A percentile compares a stretch with the other conserved stretches of the same genome.
phyloP scores from a whole-genome alignment of 35 echinoderm and acorn worm genomes.

The Stichopus chloronotus region DNA sequence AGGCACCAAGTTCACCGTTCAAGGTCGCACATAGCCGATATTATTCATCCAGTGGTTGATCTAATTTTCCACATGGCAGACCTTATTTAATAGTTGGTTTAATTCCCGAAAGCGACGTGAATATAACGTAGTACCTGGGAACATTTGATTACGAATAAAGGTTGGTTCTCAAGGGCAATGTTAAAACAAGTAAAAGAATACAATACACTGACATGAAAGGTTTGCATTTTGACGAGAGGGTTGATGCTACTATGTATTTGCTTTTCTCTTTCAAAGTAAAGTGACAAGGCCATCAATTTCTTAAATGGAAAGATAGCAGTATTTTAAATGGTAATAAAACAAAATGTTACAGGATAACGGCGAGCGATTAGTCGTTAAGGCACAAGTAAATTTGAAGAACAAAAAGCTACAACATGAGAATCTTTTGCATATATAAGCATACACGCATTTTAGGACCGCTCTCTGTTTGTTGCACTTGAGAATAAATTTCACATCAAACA shows the following conservation, averaged over 20 bases:
- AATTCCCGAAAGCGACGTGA: conserved; percentile 5
- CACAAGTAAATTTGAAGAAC: no score
- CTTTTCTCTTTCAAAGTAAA: not conserved
- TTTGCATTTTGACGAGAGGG: not conserved
- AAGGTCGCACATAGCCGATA: conserved; percentile 21
- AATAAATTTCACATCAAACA: no score
- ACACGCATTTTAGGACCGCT: no score
- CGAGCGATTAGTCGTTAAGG: no score
- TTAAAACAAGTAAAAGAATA: not conserved
- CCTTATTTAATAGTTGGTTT: conserved; percentile 28
- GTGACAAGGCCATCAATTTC: not conserved
- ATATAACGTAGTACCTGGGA: conserved; percentile 2
- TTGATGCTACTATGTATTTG: not conserved
- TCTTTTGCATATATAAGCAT: no score
- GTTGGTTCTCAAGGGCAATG: conserved; percentile 25
- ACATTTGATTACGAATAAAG: conserved; percentile 22
- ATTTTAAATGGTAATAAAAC: not conserved
- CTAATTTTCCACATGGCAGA: conserved; percentile 36
- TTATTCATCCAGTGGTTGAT: conserved; percentile 43
- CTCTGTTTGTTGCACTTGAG: no score
- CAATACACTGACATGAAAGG: not conserved
- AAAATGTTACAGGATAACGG: not conserved
- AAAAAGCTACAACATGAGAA: no score
- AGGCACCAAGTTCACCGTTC: not conserved
- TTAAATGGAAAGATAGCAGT: not conserved